A percentile compares a stretch with the other conserved stretches of the same genome.
These are phyloP conservation scores for Oncorhynchus gorbuscha DNA, from an alignment of 2,113 vertebrate genomes.

Conservation along the genomic window DNA sequence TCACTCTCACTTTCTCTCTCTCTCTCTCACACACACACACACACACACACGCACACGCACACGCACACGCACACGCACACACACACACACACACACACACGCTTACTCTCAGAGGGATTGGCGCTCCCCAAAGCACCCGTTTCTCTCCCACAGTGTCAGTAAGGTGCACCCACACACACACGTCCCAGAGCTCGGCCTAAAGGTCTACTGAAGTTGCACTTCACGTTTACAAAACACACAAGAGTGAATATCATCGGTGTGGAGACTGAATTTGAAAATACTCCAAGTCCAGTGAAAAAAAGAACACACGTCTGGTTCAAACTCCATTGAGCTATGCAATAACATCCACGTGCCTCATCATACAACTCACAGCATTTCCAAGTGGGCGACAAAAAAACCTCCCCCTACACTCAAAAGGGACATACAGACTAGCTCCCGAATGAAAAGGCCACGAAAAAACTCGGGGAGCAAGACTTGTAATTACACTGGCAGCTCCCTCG, in stretches of 20 bases:
- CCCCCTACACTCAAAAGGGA: slow-evolving; percentile 53
- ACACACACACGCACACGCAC: neutral
- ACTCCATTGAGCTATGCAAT: neutral
- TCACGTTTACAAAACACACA: too few relatives aligned
- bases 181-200: neutral
- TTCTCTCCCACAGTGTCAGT: neutral
- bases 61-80: neutral
- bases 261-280: neutral
- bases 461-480: slow-evolving; percentile 51
- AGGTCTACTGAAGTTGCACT: too few relatives aligned
- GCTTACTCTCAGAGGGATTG: neutral
- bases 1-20: neutral
- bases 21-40: neutral
- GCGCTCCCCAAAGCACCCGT: neutral
- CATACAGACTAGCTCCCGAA: slow-evolving; percentile 36
- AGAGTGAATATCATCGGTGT: too few relatives aligned
- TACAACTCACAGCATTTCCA: slow-evolving; percentile 33
- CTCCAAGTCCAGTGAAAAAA: neutral
- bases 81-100: neutral
- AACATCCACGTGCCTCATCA: slow-evolving; percentile 28
- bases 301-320: neutral
- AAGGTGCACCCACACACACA: slow-evolving; percentile 2
- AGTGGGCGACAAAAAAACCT: slow-evolving; percentile 30
- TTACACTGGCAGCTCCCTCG: slow-evolving; percentile 48
- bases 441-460: slow-evolving; percentile 38